phyloP scores from a whole-genome alignment of 2,888 invertebrate species.

The Ennomos fuscantarius region DNA sequence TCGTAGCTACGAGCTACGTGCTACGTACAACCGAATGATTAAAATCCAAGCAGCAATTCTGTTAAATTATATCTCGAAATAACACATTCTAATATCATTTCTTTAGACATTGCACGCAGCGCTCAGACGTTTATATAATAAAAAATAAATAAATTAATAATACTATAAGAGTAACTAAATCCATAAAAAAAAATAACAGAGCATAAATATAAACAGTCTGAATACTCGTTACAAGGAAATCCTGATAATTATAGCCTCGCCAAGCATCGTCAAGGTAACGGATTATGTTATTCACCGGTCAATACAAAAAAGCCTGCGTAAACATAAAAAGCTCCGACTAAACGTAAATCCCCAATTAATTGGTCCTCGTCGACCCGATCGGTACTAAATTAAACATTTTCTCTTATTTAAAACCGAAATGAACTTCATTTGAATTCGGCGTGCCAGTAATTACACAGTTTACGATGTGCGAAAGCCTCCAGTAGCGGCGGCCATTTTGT shows the following conservation, averaged over 20 bases:
- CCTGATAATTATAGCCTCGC: slow-evolving; percentile 7
- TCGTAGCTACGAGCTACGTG: too few species aligned
- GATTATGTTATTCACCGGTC: slow-evolving; percentile 49
- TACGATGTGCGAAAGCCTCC: slow-evolving; percentile 78
- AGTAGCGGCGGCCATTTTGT: slow-evolving; percentile 61
- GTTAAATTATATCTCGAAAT: too few species aligned
- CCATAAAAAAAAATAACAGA: too few species aligned
- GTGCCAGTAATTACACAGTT: slow-evolving; percentile 82
- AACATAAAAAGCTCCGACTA: slow-evolving; percentile 48
- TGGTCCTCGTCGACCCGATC: slow-evolving; percentile 68
- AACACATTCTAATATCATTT: too few species aligned
- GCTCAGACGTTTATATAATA: too few species aligned
- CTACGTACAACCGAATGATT: too few species aligned
- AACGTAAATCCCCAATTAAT: slow-evolving; percentile 80
- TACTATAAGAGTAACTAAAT: too few species aligned
- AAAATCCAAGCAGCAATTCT: too few species aligned
- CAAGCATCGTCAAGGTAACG: slow-evolving; percentile 29
- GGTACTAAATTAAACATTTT: slow-evolving; percentile 83
- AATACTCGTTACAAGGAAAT: too few species aligned
- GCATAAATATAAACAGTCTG: too few species aligned
- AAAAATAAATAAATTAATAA: not conserved
- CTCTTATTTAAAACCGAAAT: slow-evolving; percentile 83
- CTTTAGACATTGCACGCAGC: too few species aligned
- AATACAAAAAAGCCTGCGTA: slow-evolving; percentile 39
- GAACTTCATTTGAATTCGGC: slow-evolving; percentile 81